phyloP scores from a whole-genome alignment of 1,140 invertebrate species.

The Cydia splendana region DNA sequence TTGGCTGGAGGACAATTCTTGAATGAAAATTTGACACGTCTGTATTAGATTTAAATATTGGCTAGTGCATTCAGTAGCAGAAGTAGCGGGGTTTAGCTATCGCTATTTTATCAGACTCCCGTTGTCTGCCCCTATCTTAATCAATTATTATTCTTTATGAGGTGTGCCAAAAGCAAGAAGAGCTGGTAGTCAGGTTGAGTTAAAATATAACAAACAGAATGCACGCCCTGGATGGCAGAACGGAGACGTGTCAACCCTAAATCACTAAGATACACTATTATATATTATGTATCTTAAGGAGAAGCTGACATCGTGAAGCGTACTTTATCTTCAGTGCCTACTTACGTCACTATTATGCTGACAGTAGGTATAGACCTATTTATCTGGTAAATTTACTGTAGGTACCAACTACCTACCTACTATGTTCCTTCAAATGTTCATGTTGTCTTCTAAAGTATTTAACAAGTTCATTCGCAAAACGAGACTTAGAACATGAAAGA shows the following conservation, averaged over 20 bases:
- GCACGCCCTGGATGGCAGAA: background rate
- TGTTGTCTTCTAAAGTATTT: no score
- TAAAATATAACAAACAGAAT: background rate
- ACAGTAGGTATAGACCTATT: background rate
- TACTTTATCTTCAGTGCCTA: background rate
- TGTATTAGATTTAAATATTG: no score
- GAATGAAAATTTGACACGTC: background rate
- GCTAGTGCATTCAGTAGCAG: no score
- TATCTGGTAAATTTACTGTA: background rate
- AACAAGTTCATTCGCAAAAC: no score
- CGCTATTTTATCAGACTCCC: no score
- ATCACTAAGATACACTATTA: background rate
- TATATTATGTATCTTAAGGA: background rate
- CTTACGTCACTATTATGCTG: background rate
- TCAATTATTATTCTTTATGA: no score
- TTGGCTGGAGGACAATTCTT: background rate
- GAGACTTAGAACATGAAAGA: no score
- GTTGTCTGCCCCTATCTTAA: no score
- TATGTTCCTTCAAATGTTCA: no score
- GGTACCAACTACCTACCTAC: background rate
- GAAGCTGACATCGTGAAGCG: background rate
- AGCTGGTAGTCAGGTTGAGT: background rate
- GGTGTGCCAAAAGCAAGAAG: no score
- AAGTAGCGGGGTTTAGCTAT: no score
- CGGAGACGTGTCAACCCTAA: background rate